Conservation (phyloP, 2,797 vertebrate genomes). For the Notoglanidium macrostoma region DNA sequence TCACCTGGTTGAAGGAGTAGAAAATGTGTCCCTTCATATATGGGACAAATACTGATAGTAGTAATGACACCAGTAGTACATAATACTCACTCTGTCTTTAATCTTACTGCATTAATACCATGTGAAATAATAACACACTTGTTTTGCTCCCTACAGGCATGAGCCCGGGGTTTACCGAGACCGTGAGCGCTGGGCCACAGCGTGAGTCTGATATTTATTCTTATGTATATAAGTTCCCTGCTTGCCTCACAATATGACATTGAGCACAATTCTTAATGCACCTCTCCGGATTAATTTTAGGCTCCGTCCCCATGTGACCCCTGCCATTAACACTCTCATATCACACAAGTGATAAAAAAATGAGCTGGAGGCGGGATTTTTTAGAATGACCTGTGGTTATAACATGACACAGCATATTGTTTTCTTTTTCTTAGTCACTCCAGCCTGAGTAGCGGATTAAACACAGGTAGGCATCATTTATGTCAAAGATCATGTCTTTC, state of each 20-base stretch:
- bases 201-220: constrained; percentile 18
- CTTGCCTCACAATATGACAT: not conserved
- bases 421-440: not conserved
- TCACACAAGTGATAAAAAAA: constrained; percentile 6
- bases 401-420: not conserved
- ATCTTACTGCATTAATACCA: not conserved
- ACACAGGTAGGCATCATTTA: constrained; percentile 4
- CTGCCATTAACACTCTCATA: constrained; percentile 11
- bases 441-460: not conserved
- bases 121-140: not conserved
- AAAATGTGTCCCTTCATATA: not conserved
- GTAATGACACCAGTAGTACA: not conserved
- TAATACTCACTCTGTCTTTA: not conserved
- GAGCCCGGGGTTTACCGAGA: not conserved
- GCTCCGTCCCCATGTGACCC: not conserved
- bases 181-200: constrained; percentile 6
- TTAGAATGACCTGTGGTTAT: not conserved
- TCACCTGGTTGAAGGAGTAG: no score
- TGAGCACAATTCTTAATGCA: not conserved
- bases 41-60: not conserved
- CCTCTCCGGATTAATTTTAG: not conserved
- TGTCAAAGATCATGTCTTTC: not conserved
- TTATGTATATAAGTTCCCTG: no score
- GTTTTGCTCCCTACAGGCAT: not conserved
- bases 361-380: not conserved